Percentiles rank a stretch among this genome's conserved stretches.
phyloP scores from a whole-genome alignment of 2,888 invertebrate genomes.

The Pristionchus japonicus region DNA sequence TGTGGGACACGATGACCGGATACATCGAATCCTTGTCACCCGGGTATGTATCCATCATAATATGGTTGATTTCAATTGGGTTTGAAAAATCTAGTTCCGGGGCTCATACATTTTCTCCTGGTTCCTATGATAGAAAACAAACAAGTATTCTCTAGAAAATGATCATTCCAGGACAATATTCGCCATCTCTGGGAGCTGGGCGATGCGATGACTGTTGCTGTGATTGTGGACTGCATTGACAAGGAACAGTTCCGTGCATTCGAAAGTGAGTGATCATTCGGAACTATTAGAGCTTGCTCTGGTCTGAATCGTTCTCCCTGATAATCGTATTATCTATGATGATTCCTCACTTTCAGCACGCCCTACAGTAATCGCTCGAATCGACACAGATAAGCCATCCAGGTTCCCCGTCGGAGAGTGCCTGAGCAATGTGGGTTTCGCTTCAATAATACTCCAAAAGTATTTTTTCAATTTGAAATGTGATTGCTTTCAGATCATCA shows the following conservation, averaged over 20 bases:
- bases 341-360: neutral
- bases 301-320: neutral
- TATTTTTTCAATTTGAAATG: too few species aligned
- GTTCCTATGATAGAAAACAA: neutral
- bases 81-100: too few species aligned
- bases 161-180: neutral
- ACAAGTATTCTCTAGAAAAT: neutral
- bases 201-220: neutral
- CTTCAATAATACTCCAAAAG: neutral
- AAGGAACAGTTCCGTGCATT: neutral
- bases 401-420: conserved; percentile 11
- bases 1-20: too few species aligned
- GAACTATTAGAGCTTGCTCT: neutral
- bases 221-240: neutral
- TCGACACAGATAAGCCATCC: neutral
- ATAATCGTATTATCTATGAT: too few species aligned
- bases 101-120: too few species aligned
- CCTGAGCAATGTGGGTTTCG: neutral
- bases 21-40: too few species aligned
- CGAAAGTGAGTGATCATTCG: neutral
- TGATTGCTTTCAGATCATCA: neutral
- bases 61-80: too few species aligned
- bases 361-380: neutral
- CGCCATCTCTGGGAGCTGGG: neutral
- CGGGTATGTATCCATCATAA: too few species aligned